Percentiles rank a stretch among this genome's conserved stretches.
phyloP scores from a whole-genome alignment of 2,797 vertebrate species.

The Lophius americanus region DNA sequence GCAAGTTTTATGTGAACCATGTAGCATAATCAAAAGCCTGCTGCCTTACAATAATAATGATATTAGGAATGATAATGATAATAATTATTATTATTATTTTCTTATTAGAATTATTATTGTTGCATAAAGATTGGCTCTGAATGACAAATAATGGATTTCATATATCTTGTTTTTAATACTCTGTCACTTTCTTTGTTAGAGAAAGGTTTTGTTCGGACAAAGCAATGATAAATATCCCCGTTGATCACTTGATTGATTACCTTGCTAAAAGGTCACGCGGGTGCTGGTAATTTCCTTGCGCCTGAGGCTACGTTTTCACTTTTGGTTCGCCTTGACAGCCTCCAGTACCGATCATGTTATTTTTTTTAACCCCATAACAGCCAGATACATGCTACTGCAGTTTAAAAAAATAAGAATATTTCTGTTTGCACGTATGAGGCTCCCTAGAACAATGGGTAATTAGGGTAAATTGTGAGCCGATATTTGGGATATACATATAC shows the following conservation, averaged over 20 bases:
- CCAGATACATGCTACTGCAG: slow-evolving; percentile 62
- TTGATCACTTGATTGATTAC: slow-evolving; percentile 99
- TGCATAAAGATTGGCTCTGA: too few relatives aligned
- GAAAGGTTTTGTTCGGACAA: slow-evolving; percentile 85
- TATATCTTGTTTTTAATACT: slow-evolving; percentile 34
- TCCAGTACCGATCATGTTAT: slow-evolving; percentile 83
- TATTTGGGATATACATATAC: too few relatives aligned
- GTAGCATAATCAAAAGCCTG: too few relatives aligned
- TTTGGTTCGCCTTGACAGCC: slow-evolving; percentile 89
- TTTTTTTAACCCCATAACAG: slow-evolving; percentile 85
- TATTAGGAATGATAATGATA: too few relatives aligned
- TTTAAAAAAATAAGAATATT: not conserved
- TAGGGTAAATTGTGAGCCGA: slow-evolving; percentile 8
- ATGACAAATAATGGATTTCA: too few relatives aligned
- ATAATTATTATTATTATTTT: too few relatives aligned
- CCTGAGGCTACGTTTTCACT: slow-evolving; percentile 97
- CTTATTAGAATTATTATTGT: too few relatives aligned
- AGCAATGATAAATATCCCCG: slow-evolving; percentile 99
- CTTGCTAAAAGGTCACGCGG: slow-evolving; percentile 97
- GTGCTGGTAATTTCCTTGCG: slow-evolving; percentile 97
- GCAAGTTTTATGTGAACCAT: slow-evolving; percentile 1
- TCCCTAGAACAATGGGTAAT: not conserved
- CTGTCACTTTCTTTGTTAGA: slow-evolving; percentile 56
- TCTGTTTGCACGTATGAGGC: not conserved
- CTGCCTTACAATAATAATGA: too few relatives aligned